Percentiles rank a stretch among this genome's conserved stretches.
These are phyloP conservation scores for Drosophila grimshawi DNA, from an alignment of 1,140 invertebrate genomes.

Conservation along the genomic window DNA sequence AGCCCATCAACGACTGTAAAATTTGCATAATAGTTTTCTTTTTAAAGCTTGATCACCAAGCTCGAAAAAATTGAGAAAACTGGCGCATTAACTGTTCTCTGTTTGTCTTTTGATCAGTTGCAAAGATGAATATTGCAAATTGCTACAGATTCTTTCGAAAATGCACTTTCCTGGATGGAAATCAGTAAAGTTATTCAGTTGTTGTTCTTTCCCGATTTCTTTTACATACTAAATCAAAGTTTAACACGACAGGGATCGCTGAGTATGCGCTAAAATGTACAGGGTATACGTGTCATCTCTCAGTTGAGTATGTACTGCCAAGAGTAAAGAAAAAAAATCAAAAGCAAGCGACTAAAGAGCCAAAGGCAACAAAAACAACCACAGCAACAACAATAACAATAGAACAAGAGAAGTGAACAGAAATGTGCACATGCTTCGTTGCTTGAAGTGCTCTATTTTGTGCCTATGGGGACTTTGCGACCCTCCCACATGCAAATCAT, in stretches of 20 bases:
- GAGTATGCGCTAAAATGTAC: background rate
- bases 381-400: background rate
- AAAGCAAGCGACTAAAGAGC: conserved; percentile 11
- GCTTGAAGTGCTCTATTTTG: conserved; percentile 77
- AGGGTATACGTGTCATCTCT: conserved; percentile 12
- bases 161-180: too few relatives aligned
- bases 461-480: conserved; percentile 74
- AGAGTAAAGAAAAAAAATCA: conserved; percentile 2
- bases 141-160: too few relatives aligned
- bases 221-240: too few relatives aligned
- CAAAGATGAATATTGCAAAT: too few relatives aligned
- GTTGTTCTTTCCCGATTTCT: too few relatives aligned
- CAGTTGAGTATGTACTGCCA: conserved; percentile 21
- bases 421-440: conserved; percentile 80
- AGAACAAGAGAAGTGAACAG: conserved; percentile 36
- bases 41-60: too few relatives aligned
- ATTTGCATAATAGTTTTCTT: background rate
- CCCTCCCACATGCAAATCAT: conserved; percentile 49
- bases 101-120: too few relatives aligned
- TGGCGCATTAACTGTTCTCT: too few relatives aligned
- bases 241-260: too few relatives aligned
- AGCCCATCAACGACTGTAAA: background rate
- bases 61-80: too few relatives aligned
- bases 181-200: too few relatives aligned
- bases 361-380: conserved; percentile 28